Percentiles rank a stretch among this genome's conserved stretches.
These are phyloP conservation scores for Matsumurasca onukii DNA, from an alignment of 1,140 invertebrate genomes.

Conservation along the genomic window DNA sequence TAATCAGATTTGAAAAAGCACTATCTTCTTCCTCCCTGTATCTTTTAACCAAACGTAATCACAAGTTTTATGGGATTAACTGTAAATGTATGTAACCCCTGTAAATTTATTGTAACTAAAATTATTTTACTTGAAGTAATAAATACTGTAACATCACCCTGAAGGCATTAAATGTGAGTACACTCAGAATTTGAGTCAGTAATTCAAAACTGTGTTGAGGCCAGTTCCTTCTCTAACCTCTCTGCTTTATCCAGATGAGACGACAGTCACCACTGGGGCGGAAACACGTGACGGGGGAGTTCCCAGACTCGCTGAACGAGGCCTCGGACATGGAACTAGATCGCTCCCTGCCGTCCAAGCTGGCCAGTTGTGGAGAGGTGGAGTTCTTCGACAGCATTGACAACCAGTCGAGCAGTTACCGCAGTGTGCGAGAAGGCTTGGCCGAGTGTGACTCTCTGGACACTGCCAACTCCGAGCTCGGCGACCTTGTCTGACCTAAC, in stretches of 20 bases:
- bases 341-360: conserved; percentile 16
- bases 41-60: too few relatives aligned
- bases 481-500: conserved; percentile 7
- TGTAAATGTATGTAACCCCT: too few relatives aligned
- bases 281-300: too few relatives aligned
- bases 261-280: not conserved
- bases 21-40: too few relatives aligned
- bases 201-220: too few relatives aligned
- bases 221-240: not conserved
- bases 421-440: conserved; percentile 51
- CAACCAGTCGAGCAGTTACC: conserved; percentile 49
- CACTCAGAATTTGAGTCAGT: too few relatives aligned
- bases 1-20: too few relatives aligned
- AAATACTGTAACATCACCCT: too few relatives aligned
- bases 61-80: too few relatives aligned
- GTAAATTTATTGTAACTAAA: too few relatives aligned
- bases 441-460: conserved; percentile 59
- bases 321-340: conserved; percentile 18
- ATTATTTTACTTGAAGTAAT: too few relatives aligned
- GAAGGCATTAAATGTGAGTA: too few relatives aligned
- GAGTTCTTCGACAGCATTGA: conserved; percentile 59
- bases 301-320: conserved; percentile 11
- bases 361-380: conserved; percentile 31
- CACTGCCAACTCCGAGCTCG: conserved; percentile 20
- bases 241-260: not conserved